Evolutionary conservation across 2,888 invertebrate genomes (phyloP).

Genomic region (Microlaimidae sp.): DNA sequence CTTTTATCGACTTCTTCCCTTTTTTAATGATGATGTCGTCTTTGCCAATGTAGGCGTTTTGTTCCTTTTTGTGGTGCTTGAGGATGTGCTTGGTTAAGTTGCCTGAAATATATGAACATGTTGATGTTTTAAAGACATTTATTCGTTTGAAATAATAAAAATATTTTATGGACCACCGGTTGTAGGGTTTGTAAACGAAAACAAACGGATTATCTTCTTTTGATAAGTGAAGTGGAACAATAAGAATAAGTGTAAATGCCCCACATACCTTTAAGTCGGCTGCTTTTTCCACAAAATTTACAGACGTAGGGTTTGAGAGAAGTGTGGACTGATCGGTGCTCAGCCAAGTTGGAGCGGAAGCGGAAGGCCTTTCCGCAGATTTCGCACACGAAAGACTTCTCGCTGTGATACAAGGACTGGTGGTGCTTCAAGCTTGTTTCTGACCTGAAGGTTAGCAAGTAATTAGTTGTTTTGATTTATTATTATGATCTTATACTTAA

Average conservation of each 20-base stretch:
- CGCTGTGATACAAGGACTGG: constrained; percentile 29
- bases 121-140: too few relatives aligned
- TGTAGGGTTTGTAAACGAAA: too few relatives aligned
- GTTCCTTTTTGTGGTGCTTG: constrained; percentile 34
- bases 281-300: constrained; percentile 34
- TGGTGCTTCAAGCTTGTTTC: constrained; percentile 26
- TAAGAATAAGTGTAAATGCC: too few relatives aligned
- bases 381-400: constrained; percentile 34
- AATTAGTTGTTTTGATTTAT: too few relatives aligned
- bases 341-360: constrained; percentile 34
- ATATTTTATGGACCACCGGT: too few relatives aligned
- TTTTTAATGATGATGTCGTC: constrained; percentile 36
- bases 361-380: constrained; percentile 36
- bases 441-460: too few relatives aligned
- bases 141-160: too few relatives aligned
- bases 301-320: constrained; percentile 34
- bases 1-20: constrained; percentile 27
- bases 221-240: too few relatives aligned
- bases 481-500: too few relatives aligned
- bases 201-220: too few relatives aligned
- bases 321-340: constrained; percentile 35
- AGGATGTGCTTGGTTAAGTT: constrained; percentile 35
- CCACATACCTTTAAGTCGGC: constrained; percentile 29
- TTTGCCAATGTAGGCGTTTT: constrained; percentile 29
- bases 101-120: constrained; percentile 28